Evolutionary conservation across 2,888 invertebrate genomes (phyloP).

Genomic region (Epinotia nisella): DNA sequence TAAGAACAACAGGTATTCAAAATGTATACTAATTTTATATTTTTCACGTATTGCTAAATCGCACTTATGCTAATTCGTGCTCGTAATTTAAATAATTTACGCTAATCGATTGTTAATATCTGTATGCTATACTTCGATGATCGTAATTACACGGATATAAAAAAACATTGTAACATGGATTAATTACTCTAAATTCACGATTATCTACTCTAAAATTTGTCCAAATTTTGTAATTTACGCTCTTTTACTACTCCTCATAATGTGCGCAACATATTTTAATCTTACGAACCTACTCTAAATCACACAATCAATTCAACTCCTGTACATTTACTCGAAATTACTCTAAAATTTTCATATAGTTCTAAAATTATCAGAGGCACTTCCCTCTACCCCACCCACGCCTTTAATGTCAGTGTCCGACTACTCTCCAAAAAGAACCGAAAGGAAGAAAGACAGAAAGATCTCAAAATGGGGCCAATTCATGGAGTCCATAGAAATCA

Average conservation of each 20-base stretch:
- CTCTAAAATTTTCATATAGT: slow-evolving; percentile 1
- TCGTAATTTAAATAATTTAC: background rate
- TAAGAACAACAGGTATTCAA: slow-evolving; percentile 21
- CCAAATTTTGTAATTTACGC: background rate
- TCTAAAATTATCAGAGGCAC: slow-evolving; percentile 51
- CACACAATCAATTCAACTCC: background rate
- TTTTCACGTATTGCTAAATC: slow-evolving; percentile 31
- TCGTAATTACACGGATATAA: background rate
- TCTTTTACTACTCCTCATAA: background rate
- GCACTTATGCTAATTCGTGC: slow-evolving; percentile 26
- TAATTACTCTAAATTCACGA: background rate
- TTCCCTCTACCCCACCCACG: slow-evolving; percentile 57
- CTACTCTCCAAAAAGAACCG: slow-evolving; percentile 58
- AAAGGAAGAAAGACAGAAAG: slow-evolving; percentile 49
- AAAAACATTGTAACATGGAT: background rate
- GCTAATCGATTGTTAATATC: background rate
- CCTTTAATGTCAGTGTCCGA: slow-evolving; percentile 67
- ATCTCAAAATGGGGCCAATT: slow-evolving; percentile 66
- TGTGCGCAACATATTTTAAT: too few species aligned
- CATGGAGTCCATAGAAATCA: slow-evolving; percentile 64
- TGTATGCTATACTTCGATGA: background rate
- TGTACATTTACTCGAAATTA: slow-evolving; percentile 3
- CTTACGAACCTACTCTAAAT: background rate
- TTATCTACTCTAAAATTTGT: background rate
- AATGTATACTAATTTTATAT: slow-evolving; percentile 4